Conservation (phyloP, 2,113 vertebrate genomes). For the Gambusia holbrooki region DNA sequence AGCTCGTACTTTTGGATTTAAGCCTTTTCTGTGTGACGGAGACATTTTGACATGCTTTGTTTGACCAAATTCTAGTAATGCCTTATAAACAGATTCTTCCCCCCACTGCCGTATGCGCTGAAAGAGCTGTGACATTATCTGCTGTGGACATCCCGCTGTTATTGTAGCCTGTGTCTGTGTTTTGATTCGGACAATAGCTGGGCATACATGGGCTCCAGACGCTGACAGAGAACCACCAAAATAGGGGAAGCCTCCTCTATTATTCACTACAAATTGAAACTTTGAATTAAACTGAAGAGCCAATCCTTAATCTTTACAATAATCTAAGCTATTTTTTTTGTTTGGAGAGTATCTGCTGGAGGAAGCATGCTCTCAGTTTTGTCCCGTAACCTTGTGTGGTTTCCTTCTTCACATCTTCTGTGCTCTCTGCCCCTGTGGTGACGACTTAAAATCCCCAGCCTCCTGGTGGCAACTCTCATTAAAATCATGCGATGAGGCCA, state of each 20-base stretch:
- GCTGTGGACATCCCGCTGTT: slow-evolving; percentile 72
- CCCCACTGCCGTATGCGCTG: slow-evolving; percentile 55
- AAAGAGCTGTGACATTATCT: slow-evolving; percentile 72
- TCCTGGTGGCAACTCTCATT: slow-evolving; percentile 60
- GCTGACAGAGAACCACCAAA: slow-evolving; percentile 69
- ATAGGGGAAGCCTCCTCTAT: slow-evolving; percentile 54
- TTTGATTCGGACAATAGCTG: slow-evolving; percentile 79
- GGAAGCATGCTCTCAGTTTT: slow-evolving; percentile 24
- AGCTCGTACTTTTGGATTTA: slow-evolving; percentile 36
- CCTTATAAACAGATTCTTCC: slow-evolving; percentile 56
- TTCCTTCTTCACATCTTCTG: slow-evolving; percentile 26
- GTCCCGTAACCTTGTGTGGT: slow-evolving; percentile 35
- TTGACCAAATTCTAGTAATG: slow-evolving; percentile 49
- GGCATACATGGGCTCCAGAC: slow-evolving; percentile 69
- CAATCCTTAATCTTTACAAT: neutral
- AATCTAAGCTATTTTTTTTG: slow-evolving; percentile 3
- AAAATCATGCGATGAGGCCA: slow-evolving; percentile 56
- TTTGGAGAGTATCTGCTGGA: slow-evolving; percentile 13
- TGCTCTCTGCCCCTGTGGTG: slow-evolving; percentile 53
- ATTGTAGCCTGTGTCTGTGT: slow-evolving; percentile 77
- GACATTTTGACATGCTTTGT: slow-evolving; percentile 25
- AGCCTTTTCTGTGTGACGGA: slow-evolving; percentile 18
- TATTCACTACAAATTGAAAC: slow-evolving; percentile 30
- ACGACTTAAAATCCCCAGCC: slow-evolving; percentile 42
- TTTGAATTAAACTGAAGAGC: slow-evolving; percentile 17